Conservation (phyloP, 2,797 vertebrate species). For the Leptatherina wallacei region DNA sequence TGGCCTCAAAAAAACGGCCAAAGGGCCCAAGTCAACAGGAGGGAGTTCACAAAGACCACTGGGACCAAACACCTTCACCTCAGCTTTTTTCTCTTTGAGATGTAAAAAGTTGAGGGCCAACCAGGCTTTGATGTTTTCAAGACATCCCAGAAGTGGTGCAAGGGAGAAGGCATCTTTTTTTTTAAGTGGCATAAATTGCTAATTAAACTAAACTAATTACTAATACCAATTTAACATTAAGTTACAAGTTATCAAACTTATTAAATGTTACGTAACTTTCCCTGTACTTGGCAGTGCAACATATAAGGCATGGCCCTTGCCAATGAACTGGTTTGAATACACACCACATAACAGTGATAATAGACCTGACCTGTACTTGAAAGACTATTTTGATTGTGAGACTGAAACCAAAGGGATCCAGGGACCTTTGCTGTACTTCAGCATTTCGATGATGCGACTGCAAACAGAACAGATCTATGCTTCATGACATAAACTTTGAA, state of each 20-base stretch:
- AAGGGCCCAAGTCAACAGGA: no score
- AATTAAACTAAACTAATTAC: no score
- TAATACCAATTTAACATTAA: background rate
- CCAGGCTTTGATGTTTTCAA: no score
- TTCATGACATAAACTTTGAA: background rate
- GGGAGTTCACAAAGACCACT: no score
- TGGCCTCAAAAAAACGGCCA: no score
- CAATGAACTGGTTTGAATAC: background rate
- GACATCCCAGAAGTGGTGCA: no score
- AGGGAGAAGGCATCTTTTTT: no score
- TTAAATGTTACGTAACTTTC: background rate
- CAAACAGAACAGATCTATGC: background rate
- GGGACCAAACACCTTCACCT: no score
- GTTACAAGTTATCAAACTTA: background rate
- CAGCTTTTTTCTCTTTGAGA: no score
- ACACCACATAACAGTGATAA: background rate
- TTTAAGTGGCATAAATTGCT: no score
- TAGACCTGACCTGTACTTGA: no score
- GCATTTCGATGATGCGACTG: background rate
- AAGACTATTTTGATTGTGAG: background rate
- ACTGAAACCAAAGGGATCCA: background rate
- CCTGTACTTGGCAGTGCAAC: background rate
- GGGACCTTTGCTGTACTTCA: background rate
- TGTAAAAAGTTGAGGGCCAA: no score
- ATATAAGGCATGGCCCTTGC: background rate